A percentile compares a stretch with the other conserved stretches of the same genome.
Evolutionary conservation across 2,888 invertebrate species (phyloP).

Genomic region (Germaria angustata): DNA sequence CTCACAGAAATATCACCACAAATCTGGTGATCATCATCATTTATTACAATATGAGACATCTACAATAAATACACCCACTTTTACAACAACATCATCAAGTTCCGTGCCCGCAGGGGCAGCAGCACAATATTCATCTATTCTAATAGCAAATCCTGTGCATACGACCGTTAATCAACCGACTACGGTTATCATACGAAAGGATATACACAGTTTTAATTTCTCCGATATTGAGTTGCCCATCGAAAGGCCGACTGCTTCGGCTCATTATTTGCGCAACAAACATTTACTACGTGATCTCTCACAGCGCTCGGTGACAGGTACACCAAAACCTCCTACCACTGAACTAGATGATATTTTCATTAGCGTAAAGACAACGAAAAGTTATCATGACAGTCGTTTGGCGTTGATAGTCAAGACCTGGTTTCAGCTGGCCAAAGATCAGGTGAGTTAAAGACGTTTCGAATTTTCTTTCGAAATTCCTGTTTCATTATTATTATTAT

Average conservation of each 20-base stretch:
- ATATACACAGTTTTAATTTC: constrained; percentile 79
- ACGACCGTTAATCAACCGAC: constrained; percentile 70
- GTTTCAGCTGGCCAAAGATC: constrained; percentile 94
- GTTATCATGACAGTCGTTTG: constrained; percentile 91
- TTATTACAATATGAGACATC: constrained; percentile 59
- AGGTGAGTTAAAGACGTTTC: constrained; percentile 84
- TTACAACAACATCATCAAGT: constrained; percentile 60
- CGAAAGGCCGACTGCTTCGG: constrained; percentile 76
- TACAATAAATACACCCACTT: constrained; percentile 46
- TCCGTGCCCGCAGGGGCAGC: constrained; percentile 32
- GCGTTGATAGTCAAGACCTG: constrained; percentile 95
- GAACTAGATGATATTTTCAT: constrained; percentile 93
- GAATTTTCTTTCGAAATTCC: no score
- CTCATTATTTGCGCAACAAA: constrained; percentile 77
- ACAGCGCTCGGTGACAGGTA: constrained; percentile 79
- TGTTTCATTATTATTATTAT: no score
- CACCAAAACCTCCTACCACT: constrained; percentile 83
- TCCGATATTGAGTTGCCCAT: constrained; percentile 78
- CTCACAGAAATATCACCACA: constrained; percentile 59
- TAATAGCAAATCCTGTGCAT: constrained; percentile 62
- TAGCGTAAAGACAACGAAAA: constrained; percentile 95
- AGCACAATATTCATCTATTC: constrained; percentile 46
- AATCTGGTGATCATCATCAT: constrained; percentile 61
- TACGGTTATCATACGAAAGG: constrained; percentile 79
- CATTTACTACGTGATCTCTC: constrained; percentile 78